Evolutionary conservation across 2,113 vertebrate species (phyloP).

Genomic region (Hyperopisus bebe): DNA sequence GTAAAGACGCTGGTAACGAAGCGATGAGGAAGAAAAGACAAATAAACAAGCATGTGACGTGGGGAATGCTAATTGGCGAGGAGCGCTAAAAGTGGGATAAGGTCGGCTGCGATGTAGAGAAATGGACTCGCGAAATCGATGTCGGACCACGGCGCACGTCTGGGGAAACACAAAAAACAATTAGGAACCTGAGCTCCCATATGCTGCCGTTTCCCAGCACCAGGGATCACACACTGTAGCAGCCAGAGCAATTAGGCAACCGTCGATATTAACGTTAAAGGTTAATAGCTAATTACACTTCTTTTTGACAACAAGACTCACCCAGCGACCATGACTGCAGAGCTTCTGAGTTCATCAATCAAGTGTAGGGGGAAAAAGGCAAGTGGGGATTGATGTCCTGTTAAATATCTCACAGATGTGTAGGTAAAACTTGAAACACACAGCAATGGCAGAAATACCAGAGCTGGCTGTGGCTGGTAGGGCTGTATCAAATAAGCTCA

Average conservation of each 20-base stretch:
- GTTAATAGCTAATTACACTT: conserved; percentile 34
- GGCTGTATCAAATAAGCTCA: not conserved
- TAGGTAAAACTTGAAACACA: not conserved
- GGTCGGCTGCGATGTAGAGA: not conserved
- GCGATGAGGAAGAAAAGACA: not conserved
- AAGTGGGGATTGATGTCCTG: not conserved
- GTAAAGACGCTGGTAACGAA: not conserved
- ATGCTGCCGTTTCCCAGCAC: not conserved
- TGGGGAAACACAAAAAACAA: not conserved
- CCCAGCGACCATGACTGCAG: not conserved
- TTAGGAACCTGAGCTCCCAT: not conserved
- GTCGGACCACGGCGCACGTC: not conserved
- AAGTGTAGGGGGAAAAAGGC: not conserved
- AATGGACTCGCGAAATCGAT: not conserved
- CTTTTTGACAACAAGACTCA: conserved; percentile 23
- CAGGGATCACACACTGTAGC: not conserved
- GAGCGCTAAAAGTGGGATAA: not conserved
- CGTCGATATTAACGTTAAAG: conserved; percentile 24
- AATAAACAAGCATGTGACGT: not conserved
- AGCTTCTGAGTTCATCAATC: not conserved
- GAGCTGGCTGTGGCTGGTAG: not conserved
- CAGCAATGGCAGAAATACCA: not conserved
- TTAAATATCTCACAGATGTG: not conserved
- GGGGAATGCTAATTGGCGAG: not conserved
- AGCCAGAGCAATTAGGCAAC: conserved; percentile 5